Evolutionary conservation across 1,140 invertebrate genomes (phyloP).

Genomic region (Macrocentrus cingulum): DNA sequence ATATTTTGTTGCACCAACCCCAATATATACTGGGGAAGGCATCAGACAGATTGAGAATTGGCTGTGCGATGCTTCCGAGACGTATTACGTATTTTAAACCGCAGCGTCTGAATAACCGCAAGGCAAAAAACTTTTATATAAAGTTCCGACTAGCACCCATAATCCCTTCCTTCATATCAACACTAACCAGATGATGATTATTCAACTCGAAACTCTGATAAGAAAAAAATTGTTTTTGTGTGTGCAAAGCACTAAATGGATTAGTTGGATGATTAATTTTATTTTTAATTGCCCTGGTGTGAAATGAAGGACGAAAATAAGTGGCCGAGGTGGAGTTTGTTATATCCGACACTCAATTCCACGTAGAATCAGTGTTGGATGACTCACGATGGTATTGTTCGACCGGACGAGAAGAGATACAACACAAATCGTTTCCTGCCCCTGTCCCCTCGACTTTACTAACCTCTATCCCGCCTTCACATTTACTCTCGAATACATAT

Average conservation of each 20-base stretch:
- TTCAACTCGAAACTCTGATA: too few species aligned
- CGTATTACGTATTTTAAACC: constrained; percentile 53
- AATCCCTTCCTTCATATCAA: constrained; percentile 46
- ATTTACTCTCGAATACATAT: constrained; percentile 28
- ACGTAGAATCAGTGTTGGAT: constrained; percentile 37
- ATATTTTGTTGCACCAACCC: too few species aligned
- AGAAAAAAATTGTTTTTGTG: too few species aligned
- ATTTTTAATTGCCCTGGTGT: neutral
- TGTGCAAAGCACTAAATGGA: too few species aligned
- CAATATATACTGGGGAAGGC: constrained; percentile 24
- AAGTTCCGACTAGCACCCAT: constrained; percentile 24
- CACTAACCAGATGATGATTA: too few species aligned
- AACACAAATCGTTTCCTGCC: constrained; percentile 45
- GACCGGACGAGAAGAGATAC: constrained; percentile 38
- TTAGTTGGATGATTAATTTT: too few species aligned
- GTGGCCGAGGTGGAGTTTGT: too few species aligned
- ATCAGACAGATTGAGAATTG: constrained; percentile 44
- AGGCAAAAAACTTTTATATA: constrained; percentile 44
- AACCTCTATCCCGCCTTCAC: constrained; percentile 37
- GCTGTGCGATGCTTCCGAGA: constrained; percentile 39
- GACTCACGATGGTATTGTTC: constrained; percentile 43
- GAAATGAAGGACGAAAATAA: too few species aligned
- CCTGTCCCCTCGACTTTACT: neutral
- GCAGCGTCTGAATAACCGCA: constrained; percentile 51
- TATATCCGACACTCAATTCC: constrained; percentile 30